phyloP scores from a whole-genome alignment of 2,113 vertebrate genomes.

The Mus musculus region DNA sequence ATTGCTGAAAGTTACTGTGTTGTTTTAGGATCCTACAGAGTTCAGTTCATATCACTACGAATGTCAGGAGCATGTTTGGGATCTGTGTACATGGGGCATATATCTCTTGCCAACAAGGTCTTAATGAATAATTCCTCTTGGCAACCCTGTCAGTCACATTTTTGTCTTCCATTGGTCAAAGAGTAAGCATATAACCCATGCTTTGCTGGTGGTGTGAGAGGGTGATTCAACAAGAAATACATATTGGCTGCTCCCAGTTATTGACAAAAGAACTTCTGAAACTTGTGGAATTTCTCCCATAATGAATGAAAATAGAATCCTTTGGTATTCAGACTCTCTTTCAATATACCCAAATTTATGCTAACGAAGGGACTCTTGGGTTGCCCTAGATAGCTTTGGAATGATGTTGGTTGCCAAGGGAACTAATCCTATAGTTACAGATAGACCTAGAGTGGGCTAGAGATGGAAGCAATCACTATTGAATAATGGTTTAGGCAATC shows the following conservation, averaged over 20 bases:
- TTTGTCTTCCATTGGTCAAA: background rate
- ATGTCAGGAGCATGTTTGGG: background rate
- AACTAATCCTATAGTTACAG: background rate
- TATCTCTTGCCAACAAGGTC: background rate
- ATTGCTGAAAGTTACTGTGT: background rate
- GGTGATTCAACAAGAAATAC: background rate
- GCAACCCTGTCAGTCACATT: background rate
- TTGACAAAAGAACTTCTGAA: background rate
- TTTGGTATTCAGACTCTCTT: background rate
- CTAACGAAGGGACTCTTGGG: background rate
- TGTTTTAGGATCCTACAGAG: background rate
- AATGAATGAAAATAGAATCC: background rate
- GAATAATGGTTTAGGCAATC: background rate
- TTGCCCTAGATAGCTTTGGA: background rate
- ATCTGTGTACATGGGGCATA: too few relatives aligned
- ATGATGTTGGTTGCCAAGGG: background rate
- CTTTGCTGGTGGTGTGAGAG: too few relatives aligned
- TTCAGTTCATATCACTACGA: background rate
- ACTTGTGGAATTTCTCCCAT: background rate
- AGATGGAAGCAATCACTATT: background rate
- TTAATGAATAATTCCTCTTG: background rate
- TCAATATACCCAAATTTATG: background rate
- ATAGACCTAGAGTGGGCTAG: background rate
- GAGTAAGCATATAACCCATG: background rate
- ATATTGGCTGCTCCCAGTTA: background rate